These are phyloP conservation scores for Mus caroli DNA, from an alignment of 2,797 vertebrate genomes.

Conservation along the genomic window DNA sequence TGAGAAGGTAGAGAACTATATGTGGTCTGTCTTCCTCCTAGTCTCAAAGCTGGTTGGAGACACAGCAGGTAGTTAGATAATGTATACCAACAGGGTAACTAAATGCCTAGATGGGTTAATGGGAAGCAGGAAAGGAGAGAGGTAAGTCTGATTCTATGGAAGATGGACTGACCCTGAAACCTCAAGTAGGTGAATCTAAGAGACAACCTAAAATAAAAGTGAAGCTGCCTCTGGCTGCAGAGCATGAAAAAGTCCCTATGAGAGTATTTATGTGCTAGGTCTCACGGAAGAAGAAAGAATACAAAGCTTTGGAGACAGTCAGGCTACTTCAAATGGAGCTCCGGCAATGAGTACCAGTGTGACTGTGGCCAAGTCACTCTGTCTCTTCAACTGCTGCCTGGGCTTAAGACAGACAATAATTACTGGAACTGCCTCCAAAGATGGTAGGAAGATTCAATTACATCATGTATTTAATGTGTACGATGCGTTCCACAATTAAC, in stretches of 20 bases:
- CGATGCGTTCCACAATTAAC: not conserved
- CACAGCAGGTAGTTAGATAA: not conserved
- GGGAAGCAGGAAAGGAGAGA: not conserved
- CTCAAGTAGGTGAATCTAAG: not conserved
- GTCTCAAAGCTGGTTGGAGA: not conserved
- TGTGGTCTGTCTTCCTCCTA: not conserved
- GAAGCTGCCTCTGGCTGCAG: not conserved
- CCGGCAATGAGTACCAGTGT: not conserved
- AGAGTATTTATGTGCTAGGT: not conserved
- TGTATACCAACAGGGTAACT: rapidly evolving
- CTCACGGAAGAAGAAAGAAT: not conserved
- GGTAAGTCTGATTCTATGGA: not conserved
- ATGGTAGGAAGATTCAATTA: not conserved
- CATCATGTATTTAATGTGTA: not conserved
- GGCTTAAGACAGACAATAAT: not conserved
- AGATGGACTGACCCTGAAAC: not conserved
- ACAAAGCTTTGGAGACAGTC: not conserved
- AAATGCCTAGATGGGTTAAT: not conserved
- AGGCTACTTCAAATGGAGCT: not conserved
- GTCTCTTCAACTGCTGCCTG: not conserved
- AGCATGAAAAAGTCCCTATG: not conserved
- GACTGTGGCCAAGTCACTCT: not conserved
- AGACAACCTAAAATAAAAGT: not conserved
- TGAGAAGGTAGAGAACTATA: not conserved
- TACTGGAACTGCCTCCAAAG: not conserved